Base-by-base conservation (phyloP, 2,888 invertebrate species). In the Noctua janthina region DNA sequence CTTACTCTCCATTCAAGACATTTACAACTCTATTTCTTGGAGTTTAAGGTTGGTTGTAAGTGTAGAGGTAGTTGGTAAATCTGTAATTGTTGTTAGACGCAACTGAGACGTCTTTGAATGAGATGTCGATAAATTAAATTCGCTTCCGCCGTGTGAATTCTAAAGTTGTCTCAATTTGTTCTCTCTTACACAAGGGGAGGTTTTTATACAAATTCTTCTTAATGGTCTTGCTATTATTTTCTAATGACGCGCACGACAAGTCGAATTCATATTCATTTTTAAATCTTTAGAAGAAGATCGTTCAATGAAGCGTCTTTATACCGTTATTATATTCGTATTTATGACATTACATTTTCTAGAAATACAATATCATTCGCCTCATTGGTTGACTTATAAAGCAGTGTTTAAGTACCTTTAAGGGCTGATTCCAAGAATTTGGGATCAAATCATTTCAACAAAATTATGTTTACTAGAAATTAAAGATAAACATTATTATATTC, bases 81-180 rank as follows among this genome's bases (percentile, higher is more conserved):
- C 91, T 91, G 92, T 96, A 95, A 96, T 96, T 96, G 96, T 95
- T 93, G 94, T 94, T 92, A 94, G 92, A 94, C 93, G 94, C 94
- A 95, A 95, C 93, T 92, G 92, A 94, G 94, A 93, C 92, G 92
- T 93, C 93, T 95, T 94, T 94, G 95, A 96, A 96, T 95, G 94
- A 95, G 95, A 94, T 94, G 93, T 96, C 96, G 92, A 97, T 97
- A 97, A 97, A 97, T 96, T 96, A 96, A 96, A 96, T 96, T 96
- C 91, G 95, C 94, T 96, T 96, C 96, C 96, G 96, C 96, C 93
- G 92, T 94, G 94, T 94, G 94, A 95, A 94, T 95, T 95, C 94
- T 92, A 94, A 95, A 94, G 96, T 96, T 93, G 92, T 95, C 95
- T 96, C 95, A 96, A 96, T 96, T 96, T 96, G 96, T 96, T 96